Evolutionary conservation across 1,140 invertebrate species (phyloP).

Genomic region (Hetaerina americana): DNA sequence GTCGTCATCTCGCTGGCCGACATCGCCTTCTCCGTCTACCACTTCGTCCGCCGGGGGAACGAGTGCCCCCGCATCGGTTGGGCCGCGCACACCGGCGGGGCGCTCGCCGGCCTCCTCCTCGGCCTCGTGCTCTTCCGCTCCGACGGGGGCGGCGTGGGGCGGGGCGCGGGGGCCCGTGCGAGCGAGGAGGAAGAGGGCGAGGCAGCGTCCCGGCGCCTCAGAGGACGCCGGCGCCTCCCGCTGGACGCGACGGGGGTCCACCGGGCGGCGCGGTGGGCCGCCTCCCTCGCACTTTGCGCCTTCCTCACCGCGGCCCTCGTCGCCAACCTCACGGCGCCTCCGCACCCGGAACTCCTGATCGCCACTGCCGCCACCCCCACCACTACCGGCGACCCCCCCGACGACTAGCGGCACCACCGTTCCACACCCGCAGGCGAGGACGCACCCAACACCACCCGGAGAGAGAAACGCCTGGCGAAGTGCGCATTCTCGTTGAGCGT

Average conservation of each 20-base stretch:
- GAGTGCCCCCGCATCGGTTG: conserved; percentile 47
- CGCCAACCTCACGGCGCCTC: too few species aligned
- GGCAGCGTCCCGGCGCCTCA: conserved; percentile 29
- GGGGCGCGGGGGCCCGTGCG: too few species aligned
- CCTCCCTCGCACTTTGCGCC: conserved; percentile 27
- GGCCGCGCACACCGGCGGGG: conserved; percentile 69
- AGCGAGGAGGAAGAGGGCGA: too few species aligned
- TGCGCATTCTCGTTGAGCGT: too few species aligned
- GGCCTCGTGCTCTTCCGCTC: conserved; percentile 54
- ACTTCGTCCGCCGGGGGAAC: conserved; percentile 28
- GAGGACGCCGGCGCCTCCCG: conserved; percentile 29
- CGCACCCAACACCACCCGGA: too few species aligned
- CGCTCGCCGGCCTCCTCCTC: conserved; percentile 59
- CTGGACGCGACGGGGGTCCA: conserved; percentile 27
- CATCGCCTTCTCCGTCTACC: conserved; percentile 33
- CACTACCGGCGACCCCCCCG: too few species aligned
- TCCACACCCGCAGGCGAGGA: too few species aligned
- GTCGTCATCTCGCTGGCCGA: conserved; percentile 44
- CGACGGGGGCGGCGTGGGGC: background rate
- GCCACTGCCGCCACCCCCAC: too few species aligned
- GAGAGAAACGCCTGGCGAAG: too few species aligned
- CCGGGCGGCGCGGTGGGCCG: conserved; percentile 23
- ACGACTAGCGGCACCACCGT: too few species aligned
- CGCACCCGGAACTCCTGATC: too few species aligned
- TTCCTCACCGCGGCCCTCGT: conserved; percentile 29